Base-by-base conservation (phyloP, 2,888 invertebrate genomes). In the Hypsopygia costalis region DNA sequence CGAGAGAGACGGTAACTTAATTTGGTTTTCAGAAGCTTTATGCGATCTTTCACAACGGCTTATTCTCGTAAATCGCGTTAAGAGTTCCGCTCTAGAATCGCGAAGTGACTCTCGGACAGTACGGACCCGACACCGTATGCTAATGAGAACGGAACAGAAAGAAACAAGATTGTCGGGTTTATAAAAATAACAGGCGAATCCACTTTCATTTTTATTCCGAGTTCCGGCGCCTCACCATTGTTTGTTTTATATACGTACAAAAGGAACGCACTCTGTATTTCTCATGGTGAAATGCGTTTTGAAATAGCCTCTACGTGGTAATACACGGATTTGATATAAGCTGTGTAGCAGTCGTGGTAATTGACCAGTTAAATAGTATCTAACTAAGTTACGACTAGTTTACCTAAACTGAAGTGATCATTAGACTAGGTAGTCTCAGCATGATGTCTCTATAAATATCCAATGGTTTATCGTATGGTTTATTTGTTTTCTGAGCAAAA, bases 201-300 rank as follows among this genome's bases (percentile, higher is more conserved):
- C 85, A 87, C 87, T 87, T 87, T 87, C 87, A 78, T 85, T 87
- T 85, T 87, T 81, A 69, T 76, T 76, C 63, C 50, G 57, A 81
- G 81, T 80, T 83, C 79, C 81, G 81, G 75, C 65, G 74, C 54
- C 47, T 43, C 53, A 51, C 73, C 59, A 83, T 85, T 83, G 82
- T 86, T 25, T 77, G 63, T 72, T 56, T 38, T 47, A 50, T 57
- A 56, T 51, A 49, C 51, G 55, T 55, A 74, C 75, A 76, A 74
- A 72, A 72, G 75, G 73, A 75, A 60, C 69, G 66, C 64, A 72
- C 69, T 69, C 68, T 65, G 11, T 33, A 33, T 27, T 10, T 33
- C 30, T 25, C 11, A 59, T 66, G 69, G 61, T 49, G 44, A 45
- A 54, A 49, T 68, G 58, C 56, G 62, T 56, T 70, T 64, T 52